Evolutionary conservation across 2,888 invertebrate species (phyloP), one percentile per base, ranked within the genome.

Genomic region (Arrhopalites spinosus): DNA sequence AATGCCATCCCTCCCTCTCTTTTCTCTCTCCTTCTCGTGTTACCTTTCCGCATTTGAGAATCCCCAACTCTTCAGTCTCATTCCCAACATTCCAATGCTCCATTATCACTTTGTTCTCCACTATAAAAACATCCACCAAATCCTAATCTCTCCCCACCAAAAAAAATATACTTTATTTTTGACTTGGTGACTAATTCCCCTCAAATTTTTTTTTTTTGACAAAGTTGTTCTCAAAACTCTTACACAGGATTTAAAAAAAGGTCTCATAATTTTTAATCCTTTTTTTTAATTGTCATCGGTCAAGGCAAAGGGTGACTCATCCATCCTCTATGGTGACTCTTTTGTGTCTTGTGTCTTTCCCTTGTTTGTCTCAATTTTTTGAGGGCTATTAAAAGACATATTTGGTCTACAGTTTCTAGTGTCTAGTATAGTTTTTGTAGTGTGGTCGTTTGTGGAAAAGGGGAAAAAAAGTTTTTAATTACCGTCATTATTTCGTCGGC

Each of bases 71-170:
- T 63, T 69, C 75, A 70, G 75, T 75, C 70, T 75, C 70, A 70
- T 71, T 75, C 75, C 69, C 45, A 75, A 64, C 75, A 75, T 75
- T 75, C 69, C 75, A 71, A 70, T 36, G 70, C 71, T 70, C 66
- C 61, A 69, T 67, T 36, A 36, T 36, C 36, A 36, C 36, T 36
- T 11, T 11, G 36, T 11, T 7, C 36, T 36, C 11, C 53, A 30
- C 66, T 29, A 11, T 3, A 36, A 36, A 13, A 59, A 23, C 25
- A 25, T 59, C 25, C 25, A 25, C 25, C 59, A 13, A 7, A 13
- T 17, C 11, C 27, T 64, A 30, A 8, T 64, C 61, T 61, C 20
- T 25, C 20, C 61, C 20, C 27, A 23, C 13, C 27, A 27, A 3
- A 59, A 59, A 13, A n/a, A 56, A 20, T 20, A n/a, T 20, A 20